Percentiles rank a stretch among this genome's conserved stretches.
phyloP scores from a whole-genome alignment of 2,113 vertebrate genomes.

The Leucopternis melanops region DNA sequence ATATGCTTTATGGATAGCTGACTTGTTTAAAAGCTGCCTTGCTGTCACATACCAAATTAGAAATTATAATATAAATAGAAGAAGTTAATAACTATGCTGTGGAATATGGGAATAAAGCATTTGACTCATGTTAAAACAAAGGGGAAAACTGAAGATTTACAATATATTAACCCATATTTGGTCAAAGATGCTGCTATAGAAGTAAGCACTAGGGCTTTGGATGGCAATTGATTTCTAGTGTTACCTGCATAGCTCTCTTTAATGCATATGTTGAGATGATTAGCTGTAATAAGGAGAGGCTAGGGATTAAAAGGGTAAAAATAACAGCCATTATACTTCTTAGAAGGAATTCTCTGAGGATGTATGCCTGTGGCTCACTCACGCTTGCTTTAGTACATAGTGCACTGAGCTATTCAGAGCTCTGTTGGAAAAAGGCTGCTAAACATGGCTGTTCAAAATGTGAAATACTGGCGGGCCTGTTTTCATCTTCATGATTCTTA shows the following conservation, averaged over 20 bases:
- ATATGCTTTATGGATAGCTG: neutral
- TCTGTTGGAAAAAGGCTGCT: neutral
- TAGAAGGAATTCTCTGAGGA: constrained; percentile 17
- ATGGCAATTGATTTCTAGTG: neutral
- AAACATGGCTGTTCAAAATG: neutral
- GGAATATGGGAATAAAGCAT: neutral
- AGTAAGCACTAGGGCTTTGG: neutral
- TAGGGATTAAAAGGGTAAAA: constrained; percentile 51
- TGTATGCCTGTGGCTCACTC: neutral
- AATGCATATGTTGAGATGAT: neutral
- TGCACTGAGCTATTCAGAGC: neutral
- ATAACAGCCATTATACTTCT: constrained; percentile 37
- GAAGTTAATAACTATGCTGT: neutral
- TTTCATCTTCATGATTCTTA: neutral
- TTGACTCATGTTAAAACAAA: neutral
- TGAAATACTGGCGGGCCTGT: neutral
- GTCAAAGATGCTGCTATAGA: neutral
- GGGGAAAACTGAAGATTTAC: neutral
- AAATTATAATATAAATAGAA: constrained; percentile 6
- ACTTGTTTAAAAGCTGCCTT: constrained; percentile 10
- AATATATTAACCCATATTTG: neutral
- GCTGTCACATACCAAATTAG: constrained; percentile 15
- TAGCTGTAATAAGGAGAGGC: neutral
- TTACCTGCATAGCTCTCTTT: neutral
- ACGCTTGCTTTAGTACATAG: neutral